phyloP scores from a whole-genome alignment of 2,888 invertebrate species.

The Andrena hattorfiana region DNA sequence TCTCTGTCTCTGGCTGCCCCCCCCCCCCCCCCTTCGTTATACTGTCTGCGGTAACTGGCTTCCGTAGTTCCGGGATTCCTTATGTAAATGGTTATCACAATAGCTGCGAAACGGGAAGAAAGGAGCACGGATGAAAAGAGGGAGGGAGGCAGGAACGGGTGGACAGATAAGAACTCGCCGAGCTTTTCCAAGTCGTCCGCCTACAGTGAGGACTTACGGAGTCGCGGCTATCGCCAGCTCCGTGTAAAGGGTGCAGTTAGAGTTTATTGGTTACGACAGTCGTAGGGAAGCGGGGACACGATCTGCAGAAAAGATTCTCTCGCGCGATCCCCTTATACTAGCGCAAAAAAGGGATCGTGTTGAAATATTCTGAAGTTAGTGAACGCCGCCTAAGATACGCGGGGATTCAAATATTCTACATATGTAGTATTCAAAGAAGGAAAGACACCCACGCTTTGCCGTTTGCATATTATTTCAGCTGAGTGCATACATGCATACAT shows the following conservation, averaged over 20 bases:
- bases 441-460: too few relatives aligned
- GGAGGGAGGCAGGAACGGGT: slow-evolving; percentile 48
- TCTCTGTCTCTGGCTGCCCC: slow-evolving; percentile 14
- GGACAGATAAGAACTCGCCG: slow-evolving; percentile 73
- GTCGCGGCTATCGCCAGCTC: slow-evolving; percentile 74
- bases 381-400: background rate
- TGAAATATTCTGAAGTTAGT: slow-evolving; percentile 31
- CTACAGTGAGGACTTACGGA: slow-evolving; percentile 62
- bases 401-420: background rate
- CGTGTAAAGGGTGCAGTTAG: slow-evolving; percentile 77
- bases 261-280: slow-evolving; percentile 74
- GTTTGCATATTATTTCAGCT: too few relatives aligned
- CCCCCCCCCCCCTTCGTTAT: slow-evolving; percentile 26
- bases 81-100: slow-evolving; percentile 81
- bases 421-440: too few relatives aligned
- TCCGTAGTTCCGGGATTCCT: slow-evolving; percentile 76
- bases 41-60: slow-evolving; percentile 72
- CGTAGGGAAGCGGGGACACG: slow-evolving; percentile 54
- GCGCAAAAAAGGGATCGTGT: slow-evolving; percentile 16
- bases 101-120: slow-evolving; percentile 74
- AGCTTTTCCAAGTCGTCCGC: slow-evolving; percentile 74
- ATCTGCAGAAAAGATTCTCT: slow-evolving; percentile 63
- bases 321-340: slow-evolving; percentile 38
- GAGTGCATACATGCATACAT: too few relatives aligned
- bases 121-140: slow-evolving; percentile 20